These are phyloP conservation scores for Scaptodrosophila lebanonensis DNA, from an alignment of 1,140 invertebrate genomes.

Conservation along the genomic window DNA sequence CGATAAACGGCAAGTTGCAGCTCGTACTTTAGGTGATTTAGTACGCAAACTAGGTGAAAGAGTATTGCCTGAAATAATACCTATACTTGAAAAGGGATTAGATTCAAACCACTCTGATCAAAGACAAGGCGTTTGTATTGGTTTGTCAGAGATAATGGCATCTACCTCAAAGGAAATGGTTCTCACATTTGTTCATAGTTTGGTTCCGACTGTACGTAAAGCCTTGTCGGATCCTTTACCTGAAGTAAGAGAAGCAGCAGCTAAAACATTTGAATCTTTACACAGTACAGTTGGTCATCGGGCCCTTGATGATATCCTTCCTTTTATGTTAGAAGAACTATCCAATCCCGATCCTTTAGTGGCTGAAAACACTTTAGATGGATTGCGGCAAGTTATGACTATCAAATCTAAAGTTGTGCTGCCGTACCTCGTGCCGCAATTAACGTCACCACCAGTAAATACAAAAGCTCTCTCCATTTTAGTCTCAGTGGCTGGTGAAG, in stretches of 20 bases:
- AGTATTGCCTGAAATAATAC: slow-evolving; percentile 98
- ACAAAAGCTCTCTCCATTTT: slow-evolving; percentile 95
- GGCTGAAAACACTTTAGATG: slow-evolving; percentile 93
- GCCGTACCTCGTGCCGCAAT: slow-evolving; percentile 96
- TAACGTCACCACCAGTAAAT: slow-evolving; percentile 92
- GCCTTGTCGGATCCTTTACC: slow-evolving; percentile 95
- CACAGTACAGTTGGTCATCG: slow-evolving; percentile 95
- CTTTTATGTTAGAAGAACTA: slow-evolving; percentile 90
- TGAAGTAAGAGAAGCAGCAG: slow-evolving; percentile 95
- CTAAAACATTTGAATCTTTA: slow-evolving; percentile 96
- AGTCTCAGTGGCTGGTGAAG: slow-evolving; percentile 95
- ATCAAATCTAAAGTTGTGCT: slow-evolving; percentile 96
- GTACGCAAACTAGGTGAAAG: slow-evolving; percentile 98
- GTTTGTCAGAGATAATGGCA: slow-evolving; percentile 97
- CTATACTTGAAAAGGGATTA: slow-evolving; percentile 95
- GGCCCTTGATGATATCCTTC: slow-evolving; percentile 98
- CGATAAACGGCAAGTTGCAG: slow-evolving; percentile 97
- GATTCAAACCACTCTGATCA: slow-evolving; percentile 94
- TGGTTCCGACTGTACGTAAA: slow-evolving; percentile 97
- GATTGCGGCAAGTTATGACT: slow-evolving; percentile 96
- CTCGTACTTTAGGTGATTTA: slow-evolving; percentile 96
- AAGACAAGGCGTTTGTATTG: slow-evolving; percentile 98
- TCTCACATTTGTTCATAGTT: slow-evolving; percentile 93
- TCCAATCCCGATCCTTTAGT: slow-evolving; percentile 85
- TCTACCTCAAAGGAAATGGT: slow-evolving; percentile 98